Evolutionary conservation across 2,888 invertebrate species (phyloP).

Genomic region (Bombyx huttoni): DNA sequence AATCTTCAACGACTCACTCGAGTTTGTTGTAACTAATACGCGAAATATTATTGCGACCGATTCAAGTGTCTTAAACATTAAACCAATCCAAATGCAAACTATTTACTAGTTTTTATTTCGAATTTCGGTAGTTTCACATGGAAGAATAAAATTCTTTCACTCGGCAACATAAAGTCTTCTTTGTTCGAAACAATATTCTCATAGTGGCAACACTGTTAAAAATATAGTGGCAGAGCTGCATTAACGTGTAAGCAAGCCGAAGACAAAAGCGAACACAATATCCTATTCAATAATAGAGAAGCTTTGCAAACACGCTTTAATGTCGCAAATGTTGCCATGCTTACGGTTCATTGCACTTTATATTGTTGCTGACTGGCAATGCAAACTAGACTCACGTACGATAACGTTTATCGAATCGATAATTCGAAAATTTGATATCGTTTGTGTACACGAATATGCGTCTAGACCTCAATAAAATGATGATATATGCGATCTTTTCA

Average conservation of each 20-base stretch:
- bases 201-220: not conserved
- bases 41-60: not conserved
- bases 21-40: constrained; percentile 3
- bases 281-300: constrained; percentile 7
- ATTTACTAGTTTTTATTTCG: not conserved
- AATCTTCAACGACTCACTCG: not conserved
- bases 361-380: constrained; percentile 20
- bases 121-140: too few relatives aligned
- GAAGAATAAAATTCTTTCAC: too few relatives aligned
- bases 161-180: too few relatives aligned
- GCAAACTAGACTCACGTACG: constrained; percentile 6
- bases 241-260: not conserved
- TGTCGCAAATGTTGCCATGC: constrained; percentile 16
- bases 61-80: not conserved
- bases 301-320: constrained; percentile 15
- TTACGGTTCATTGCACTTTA: constrained; percentile 30
- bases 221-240: not conserved
- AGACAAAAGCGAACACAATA: not conserved
- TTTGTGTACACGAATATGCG: not conserved
- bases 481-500: too few relatives aligned
- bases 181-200: too few relatives aligned
- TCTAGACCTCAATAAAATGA: not conserved
- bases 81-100: not conserved
- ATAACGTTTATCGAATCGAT: constrained; percentile 12
- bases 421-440: constrained; percentile 4